Evolutionary conservation across 2,888 invertebrate species (phyloP), one percentile per base, ranked within the genome.

Genomic region (Folsomia manolachei): DNA sequence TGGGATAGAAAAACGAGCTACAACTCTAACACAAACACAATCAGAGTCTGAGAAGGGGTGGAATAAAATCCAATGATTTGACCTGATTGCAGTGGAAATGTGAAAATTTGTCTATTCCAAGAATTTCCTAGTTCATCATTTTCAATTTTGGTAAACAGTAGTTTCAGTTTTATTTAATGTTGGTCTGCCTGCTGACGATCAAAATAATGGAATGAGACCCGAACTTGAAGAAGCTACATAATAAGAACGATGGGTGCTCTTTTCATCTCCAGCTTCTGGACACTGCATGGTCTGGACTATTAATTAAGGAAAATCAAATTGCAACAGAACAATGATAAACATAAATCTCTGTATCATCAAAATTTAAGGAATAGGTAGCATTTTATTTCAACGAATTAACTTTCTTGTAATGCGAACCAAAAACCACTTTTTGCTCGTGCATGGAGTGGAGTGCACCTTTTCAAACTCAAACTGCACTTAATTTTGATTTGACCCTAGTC

Each of bases 121-220:
- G 18, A 63, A 25, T 25, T 63, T 63, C 27, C 2, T 25, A 63
- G 14, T n/a, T 27, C 56, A 56, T 56, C 63, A n/a, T 25, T 63
- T 27, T 63, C 9, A 63, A 63, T 63, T 63, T 63, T 25, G 27
- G 1, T 63, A 63, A 63, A 63, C 27, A 63, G 24, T 11, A 11
- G 63, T 2, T 56, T 56, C 7, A 19, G 21, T 19, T 56, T 39
- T 39, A 39, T n/a, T n/a, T n/a, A n/a, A n/a, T n/a, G n/a, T n/a
- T n/a, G n/a, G n/a, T n/a, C n/a, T 4, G 39, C 4, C 14, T 39
- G 4, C 39, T 9, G 39, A 39, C 39, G 39, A 39, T 39, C 39
- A 39, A 39, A 39, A 39, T 39, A 39, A 39, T 9, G 39, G 39
- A 14, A 39, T 9, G n/a, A n/a, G n/a, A n/a, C n/a, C n/a, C n/a